Evolutionary conservation across 2,113 vertebrate species (phyloP).

Genomic region (Hipposideros armiger): DNA sequence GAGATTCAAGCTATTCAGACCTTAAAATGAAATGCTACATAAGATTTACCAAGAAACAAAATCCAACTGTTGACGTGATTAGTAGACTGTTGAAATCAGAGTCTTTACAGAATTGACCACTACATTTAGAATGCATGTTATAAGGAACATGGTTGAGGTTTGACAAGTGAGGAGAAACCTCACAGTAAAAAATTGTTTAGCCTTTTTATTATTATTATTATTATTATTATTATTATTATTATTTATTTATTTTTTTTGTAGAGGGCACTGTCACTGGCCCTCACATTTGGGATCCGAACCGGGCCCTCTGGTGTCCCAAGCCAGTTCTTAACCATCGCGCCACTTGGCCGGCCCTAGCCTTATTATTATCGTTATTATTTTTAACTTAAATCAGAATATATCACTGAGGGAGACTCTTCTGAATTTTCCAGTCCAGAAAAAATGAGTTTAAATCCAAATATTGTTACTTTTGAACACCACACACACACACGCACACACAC

Average conservation of each 20-base stretch:
- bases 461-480: not conserved
- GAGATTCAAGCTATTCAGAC: constrained; percentile 39
- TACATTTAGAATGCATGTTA: not conserved
- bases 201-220: not conserved
- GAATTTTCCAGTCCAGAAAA: not conserved
- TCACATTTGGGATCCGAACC: too few relatives aligned
- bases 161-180: not conserved
- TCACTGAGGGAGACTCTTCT: not conserved
- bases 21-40: constrained; percentile 42
- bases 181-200: not conserved
- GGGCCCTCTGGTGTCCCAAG: too few relatives aligned
- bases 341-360: not conserved
- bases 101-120: not conserved
- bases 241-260: not conserved
- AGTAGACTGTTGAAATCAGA: not conserved
- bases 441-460: not conserved
- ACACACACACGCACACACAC: not conserved
- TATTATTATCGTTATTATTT: not conserved
- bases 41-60: constrained; percentile 55
- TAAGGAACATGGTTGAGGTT: not conserved
- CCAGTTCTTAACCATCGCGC: too few relatives aligned
- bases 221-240: not conserved
- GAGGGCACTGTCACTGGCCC: too few relatives aligned
- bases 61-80: not conserved
- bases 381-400: constrained; percentile 16